Conservation (phyloP, 2,888 invertebrate genomes). For the Heterodera filipjevi region DNA sequence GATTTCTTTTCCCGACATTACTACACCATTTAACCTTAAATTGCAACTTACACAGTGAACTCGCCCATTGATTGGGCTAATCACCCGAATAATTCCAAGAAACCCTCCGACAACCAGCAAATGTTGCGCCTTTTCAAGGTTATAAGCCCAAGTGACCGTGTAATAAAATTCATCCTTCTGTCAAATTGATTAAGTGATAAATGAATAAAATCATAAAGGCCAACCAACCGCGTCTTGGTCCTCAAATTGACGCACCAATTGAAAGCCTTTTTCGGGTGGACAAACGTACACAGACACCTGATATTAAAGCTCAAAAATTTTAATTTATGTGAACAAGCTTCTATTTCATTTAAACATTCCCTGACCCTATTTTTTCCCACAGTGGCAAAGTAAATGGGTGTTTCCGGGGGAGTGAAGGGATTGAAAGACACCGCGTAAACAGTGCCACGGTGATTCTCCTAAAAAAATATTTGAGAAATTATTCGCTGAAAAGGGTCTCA, state of each 20-base stretch:
- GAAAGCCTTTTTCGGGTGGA: slow-evolving; percentile 21
- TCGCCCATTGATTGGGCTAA: slow-evolving; percentile 36
- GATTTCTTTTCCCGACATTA: too few species aligned
- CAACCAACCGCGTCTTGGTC: slow-evolving; percentile 36
- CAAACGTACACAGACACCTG: slow-evolving; percentile 36
- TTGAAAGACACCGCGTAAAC: slow-evolving; percentile 46
- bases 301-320: not conserved
- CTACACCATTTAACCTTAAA: too few species aligned
- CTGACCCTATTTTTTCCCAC: slow-evolving; percentile 39
- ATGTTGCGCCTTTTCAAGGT: slow-evolving; percentile 17
- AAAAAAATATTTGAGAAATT: not conserved
- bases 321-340: not conserved
- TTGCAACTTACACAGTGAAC: slow-evolving; percentile 38
- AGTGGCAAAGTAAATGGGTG: slow-evolving; percentile 39
- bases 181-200: not conserved
- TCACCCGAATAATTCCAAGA: slow-evolving; percentile 44
- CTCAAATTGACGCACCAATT: slow-evolving; percentile 35
- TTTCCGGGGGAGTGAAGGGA: slow-evolving; percentile 30
- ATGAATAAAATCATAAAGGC: not conserved
- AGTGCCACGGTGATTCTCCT: slow-evolving; percentile 38
- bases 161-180: slow-evolving; percentile 44
- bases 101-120: slow-evolving; percentile 44
- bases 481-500: not conserved
- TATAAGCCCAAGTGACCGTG: slow-evolving; percentile 45
- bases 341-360: not conserved